Conservation (phyloP, 2,888 invertebrate species). For the Diarsia mendica region DNA sequence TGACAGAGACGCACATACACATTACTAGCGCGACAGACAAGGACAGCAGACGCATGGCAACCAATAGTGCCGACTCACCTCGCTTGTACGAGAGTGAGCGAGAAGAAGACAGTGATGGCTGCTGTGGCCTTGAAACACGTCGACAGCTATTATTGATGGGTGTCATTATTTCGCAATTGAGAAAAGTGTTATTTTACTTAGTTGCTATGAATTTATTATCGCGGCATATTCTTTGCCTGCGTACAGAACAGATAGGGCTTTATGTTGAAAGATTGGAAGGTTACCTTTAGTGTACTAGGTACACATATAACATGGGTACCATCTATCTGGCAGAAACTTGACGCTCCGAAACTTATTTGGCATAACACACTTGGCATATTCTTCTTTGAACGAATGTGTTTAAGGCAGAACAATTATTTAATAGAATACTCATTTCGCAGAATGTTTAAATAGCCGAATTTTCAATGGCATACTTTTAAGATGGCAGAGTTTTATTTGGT, state of each 20-base stretch:
- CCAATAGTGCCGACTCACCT: conserved; percentile 23
- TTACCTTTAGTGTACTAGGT: too few relatives aligned
- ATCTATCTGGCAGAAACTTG: too few relatives aligned
- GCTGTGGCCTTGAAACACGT: conserved; percentile 43
- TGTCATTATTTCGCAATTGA: conserved; percentile 42
- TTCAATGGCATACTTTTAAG: too few relatives aligned
- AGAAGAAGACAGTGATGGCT: conserved; percentile 14
- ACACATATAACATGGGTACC: too few relatives aligned
- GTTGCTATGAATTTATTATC: conserved; percentile 1
- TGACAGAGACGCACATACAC: conserved; percentile 35
- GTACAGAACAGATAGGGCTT: background rate
- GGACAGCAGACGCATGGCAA: conserved; percentile 28
- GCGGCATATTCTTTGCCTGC: background rate
- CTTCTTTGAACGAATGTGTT: too few relatives aligned
- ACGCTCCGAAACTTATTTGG: too few relatives aligned
- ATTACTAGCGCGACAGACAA: conserved; percentile 13
- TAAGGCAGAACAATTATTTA: too few relatives aligned
- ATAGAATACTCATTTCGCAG: too few relatives aligned
- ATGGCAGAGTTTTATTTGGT: too few relatives aligned
- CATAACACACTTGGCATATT: too few relatives aligned
- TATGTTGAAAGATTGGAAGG: background rate
- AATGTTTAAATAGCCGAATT: too few relatives aligned
- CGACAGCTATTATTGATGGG: conserved; percentile 12
- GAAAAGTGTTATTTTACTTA: conserved; percentile 5
- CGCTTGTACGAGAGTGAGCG: conserved; percentile 12